Base-by-base conservation (phyloP, 2,888 invertebrate species). In the Diarsia dahlii region DNA sequence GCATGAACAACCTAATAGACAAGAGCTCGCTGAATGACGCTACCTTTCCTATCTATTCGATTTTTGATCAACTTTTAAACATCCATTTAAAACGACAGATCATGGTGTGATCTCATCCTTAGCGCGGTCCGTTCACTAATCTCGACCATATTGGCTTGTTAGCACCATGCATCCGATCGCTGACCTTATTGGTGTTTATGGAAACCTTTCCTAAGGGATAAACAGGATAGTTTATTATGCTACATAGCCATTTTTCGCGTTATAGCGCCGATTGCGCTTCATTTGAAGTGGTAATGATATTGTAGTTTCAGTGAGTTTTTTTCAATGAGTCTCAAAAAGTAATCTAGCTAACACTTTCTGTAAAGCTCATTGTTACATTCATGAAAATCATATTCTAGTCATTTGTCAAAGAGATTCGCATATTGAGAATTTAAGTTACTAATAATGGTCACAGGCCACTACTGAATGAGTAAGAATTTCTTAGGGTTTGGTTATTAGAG, bases 141-240 rank as follows among this genome's bases (percentile, higher is more conserved):
- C 92, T 92, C 91, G 83, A 63, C 90, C 88, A 90, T 93, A 94
- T 93, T 94, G 93, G 94, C 95, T 95, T 94, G 95, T 95, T 95
- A 95, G 94, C 90, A 89, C 91, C 90, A 89, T 87, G 89, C 84
- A 87, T 84, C 82, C 81, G 85, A 87, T 89, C 84, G 84, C 89
- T 89, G 88, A 87, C 88, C 88, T 90, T 91, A 90, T 89, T 89
- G 87, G 79, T 89, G 80, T 91, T 90, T 88, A 91, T 89, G 88
- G 84, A 87, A 86, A 84, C 86, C 84, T 81, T 87, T 86, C 76
- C 50, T 75, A 76, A 81, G 75, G 84, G 78, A 88, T 88, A 89
- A 86, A 88, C 80, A 81, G 65, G 67, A 80, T 84, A 70, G 73
- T 88, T 82, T 88, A 88, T 80, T 70, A 67, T 70, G 34, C 12